phyloP scores from a whole-genome alignment of 2,888 invertebrate species.

The Cataglyphis rosenhaueri region DNA sequence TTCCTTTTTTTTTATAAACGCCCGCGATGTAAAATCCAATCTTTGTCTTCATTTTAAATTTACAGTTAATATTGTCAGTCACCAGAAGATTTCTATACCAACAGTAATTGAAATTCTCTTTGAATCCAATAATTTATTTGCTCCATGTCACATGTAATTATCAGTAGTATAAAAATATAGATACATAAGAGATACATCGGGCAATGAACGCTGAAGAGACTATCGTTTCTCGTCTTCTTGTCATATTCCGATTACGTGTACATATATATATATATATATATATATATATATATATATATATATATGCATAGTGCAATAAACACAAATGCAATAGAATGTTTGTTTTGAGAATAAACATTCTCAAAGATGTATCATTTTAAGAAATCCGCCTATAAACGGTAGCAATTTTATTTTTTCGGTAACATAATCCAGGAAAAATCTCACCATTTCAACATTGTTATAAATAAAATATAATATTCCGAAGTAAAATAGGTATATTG shows the following conservation, averaged over 20 bases:
- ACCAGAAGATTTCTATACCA: background rate
- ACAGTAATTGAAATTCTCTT: background rate
- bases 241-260: background rate
- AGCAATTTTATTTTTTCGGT: constrained; percentile 74
- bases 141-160: background rate
- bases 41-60: background rate
- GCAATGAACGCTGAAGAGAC: background rate
- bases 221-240: background rate
- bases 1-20: background rate
- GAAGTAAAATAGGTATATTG: constrained; percentile 81
- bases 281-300: no score
- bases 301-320: background rate
- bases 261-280: no score
- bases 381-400: constrained; percentile 72
- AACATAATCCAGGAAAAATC: constrained; percentile 73
- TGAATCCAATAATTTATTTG: background rate
- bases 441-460: constrained; percentile 75
- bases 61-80: background rate
- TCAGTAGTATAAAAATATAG: background rate
- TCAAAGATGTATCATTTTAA: constrained; percentile 63
- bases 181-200: background rate
- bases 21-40: background rate
- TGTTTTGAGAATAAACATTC: background rate
- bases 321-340: background rate
- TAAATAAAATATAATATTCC: constrained; percentile 77